phyloP scores from a whole-genome alignment of 2,888 invertebrate genomes.

The Willowsia nigromaculata region DNA sequence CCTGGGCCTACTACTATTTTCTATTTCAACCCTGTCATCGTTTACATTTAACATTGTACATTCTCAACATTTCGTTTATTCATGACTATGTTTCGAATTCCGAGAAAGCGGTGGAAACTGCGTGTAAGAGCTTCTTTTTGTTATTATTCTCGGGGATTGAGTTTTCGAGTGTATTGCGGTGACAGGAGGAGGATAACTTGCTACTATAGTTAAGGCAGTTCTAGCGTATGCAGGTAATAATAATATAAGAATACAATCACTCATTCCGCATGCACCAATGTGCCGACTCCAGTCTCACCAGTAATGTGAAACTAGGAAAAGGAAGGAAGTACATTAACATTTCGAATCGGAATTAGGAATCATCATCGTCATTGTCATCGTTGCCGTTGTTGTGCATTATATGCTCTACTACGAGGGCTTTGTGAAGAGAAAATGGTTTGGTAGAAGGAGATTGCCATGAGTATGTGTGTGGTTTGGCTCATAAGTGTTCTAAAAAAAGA shows the following conservation, averaged over 20 bases:
- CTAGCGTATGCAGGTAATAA: too few species aligned
- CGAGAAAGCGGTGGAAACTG: too few species aligned
- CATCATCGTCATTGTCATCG: background rate
- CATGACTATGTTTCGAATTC: too few species aligned
- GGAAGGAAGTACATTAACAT: conserved; percentile 13
- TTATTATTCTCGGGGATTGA: too few species aligned
- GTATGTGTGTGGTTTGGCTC: background rate
- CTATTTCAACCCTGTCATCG: too few species aligned
- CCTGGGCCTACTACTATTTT: too few species aligned
- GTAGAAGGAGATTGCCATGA: background rate
- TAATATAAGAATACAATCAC: background rate
- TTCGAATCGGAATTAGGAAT: background rate
- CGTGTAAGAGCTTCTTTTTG: too few species aligned
- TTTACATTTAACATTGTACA: too few species aligned
- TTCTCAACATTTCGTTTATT: too few species aligned
- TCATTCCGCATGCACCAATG: background rate
- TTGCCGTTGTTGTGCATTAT: background rate
- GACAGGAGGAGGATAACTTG: too few species aligned
- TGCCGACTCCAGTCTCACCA: background rate
- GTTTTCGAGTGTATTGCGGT: too few species aligned
- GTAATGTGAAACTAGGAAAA: background rate
- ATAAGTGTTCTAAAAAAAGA: conserved; percentile 15
- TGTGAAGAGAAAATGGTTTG: background rate
- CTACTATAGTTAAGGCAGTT: too few species aligned
- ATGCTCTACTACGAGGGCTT: background rate